These are phyloP conservation scores for Aromia moschata DNA, from an alignment of 2,888 invertebrate genomes.

Conservation along the genomic window DNA sequence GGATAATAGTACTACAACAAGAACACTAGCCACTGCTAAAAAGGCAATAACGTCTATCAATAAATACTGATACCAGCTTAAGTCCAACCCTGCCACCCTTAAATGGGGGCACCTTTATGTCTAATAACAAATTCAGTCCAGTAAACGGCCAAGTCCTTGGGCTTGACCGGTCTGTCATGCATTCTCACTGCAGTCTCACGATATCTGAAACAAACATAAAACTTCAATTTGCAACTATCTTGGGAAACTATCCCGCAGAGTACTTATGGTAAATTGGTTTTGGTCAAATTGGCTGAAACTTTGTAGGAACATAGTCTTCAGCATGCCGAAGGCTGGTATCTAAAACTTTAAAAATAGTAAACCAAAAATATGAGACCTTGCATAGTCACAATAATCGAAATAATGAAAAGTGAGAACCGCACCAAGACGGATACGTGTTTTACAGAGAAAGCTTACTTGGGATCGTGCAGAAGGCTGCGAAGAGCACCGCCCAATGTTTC, in stretches of 20 bases:
- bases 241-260: no score
- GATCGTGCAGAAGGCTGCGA: conserved; percentile 60
- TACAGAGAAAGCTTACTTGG: conserved; percentile 39
- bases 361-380: no score
- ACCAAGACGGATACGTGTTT: background rate
- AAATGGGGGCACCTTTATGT: conserved; percentile 49
- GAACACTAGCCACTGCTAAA: background rate
- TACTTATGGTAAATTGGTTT: no score
- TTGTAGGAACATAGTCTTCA: no score
- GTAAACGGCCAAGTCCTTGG: conserved; percentile 43
- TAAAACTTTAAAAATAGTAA: no score
- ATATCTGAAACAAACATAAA: conserved; percentile 45
- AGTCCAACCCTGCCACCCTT: conserved; percentile 38
- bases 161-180: conserved; percentile 44
- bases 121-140: conserved; percentile 50
- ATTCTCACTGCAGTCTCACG: conserved; percentile 40
- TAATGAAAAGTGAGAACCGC: no score
- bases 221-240: no score
- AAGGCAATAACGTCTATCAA: conserved; percentile 46
- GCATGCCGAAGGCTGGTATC: no score
- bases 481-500: conserved; percentile 56
- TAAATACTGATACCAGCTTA: conserved; percentile 49
- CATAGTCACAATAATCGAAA: no score
- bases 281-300: no score
- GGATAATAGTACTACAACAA: background rate